Percentiles rank a stretch among this genome's conserved stretches.
phyloP scores from a whole-genome alignment of 1,140 invertebrate genomes.

The Cherax quadricarinatus region DNA sequence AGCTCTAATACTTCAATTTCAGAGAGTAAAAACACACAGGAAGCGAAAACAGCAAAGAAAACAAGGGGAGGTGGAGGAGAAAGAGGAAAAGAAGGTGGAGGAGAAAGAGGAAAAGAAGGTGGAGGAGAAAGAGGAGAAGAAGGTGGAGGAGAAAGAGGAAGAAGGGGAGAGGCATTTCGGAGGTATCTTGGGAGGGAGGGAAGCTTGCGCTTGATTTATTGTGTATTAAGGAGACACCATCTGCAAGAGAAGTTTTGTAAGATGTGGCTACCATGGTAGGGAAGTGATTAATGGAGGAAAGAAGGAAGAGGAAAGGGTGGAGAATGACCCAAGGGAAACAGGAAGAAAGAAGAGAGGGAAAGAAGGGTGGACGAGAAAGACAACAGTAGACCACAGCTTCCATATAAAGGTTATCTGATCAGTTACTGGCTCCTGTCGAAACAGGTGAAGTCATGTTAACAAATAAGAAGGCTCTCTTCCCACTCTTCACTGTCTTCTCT shows the following conservation, averaged over 20 bases:
- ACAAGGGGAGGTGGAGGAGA: background rate
- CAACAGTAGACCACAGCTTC: no score
- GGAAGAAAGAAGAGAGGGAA: no score
- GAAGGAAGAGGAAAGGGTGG: background rate
- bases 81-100: background rate
- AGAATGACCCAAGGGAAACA: background rate
- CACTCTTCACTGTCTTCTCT: no score
- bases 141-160: background rate
- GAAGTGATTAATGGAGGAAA: background rate
- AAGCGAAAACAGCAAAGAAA: background rate
- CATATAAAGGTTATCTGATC: no score
- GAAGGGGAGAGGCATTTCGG: background rate
- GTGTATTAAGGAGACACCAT: no score
- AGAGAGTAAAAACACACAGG: background rate
- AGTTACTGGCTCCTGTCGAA: no score
- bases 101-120: background rate
- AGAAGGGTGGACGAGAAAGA: no score
- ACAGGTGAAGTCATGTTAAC: no score
- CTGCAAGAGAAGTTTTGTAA: no score
- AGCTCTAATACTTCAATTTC: no score
- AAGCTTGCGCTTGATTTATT: background rate
- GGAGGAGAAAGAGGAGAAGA: background rate
- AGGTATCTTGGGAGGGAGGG: background rate
- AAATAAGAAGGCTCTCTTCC: no score
- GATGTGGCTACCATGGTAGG: background rate